Base-by-base conservation (phyloP, 1,140 invertebrate species). In the Caenorhabditis briggsae region DNA sequence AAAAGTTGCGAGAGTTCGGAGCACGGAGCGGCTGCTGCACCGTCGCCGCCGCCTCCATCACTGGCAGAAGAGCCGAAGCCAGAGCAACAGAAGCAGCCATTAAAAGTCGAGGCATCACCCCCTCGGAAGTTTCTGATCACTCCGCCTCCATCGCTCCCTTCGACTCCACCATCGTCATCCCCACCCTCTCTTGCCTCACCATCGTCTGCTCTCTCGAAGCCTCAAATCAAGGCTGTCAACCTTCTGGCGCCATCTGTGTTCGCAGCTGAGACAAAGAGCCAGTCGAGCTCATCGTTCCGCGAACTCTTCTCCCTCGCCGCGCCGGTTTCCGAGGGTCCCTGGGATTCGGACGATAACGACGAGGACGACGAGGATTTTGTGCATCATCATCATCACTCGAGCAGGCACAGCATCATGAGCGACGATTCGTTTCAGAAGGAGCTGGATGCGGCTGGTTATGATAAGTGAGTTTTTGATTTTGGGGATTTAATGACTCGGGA, bases 381-480 rank as follows among this genome's bases (percentile, higher is more conserved):
- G 70, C 50, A 50, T 23, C 9, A 8, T 3, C 8, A 61, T 9
- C 14, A 25, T 9, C 14, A 25, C 9, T 14, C 43, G 70, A 23
- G 5, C 9, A 20, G 53, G 70, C n/a, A 59, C 56, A 78, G 70
- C n/a, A 59, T 78, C 5, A 85, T 86, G 85, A 70, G 70, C 41
- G 74, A 74, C 43, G 50, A 55, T 64, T 46, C 43, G 18, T 82
- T 82, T 12, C 74, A 59, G 14, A 70, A 82, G 41, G 85, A 86
- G 56, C 74, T 86, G n/a, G 64, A 82, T 20, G 85, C 55, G 3
- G 48, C 85, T 48, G 48, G 46, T 3, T 82, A 83, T 82, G 78
- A 82, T 55, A 48, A 78, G 85, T 86, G 61, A 86, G 85, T 82
- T 55, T 55, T 8, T 48, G 33, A 33, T 33, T 33, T 33, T 33